Evolutionary conservation across 2,113 vertebrate species (phyloP), one percentile per base, ranked within the genome.

Genomic region (Ochotona curzoniae): DNA sequence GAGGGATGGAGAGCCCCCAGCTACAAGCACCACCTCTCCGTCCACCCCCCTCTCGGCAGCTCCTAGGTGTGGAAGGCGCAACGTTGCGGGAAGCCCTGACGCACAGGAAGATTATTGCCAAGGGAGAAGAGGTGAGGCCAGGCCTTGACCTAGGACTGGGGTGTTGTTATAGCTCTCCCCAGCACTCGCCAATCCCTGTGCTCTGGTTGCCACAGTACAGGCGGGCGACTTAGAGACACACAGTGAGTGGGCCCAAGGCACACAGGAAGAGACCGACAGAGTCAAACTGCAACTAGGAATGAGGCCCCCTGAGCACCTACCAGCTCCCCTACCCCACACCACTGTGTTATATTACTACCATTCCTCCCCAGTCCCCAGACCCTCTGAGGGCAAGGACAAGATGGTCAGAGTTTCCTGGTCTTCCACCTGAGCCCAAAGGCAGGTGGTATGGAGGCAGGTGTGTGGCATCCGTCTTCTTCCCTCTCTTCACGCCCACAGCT

Each of bases 21-120:
- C 54, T 13, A 57, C 54, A 57, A 5, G 32, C 10, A 7, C 70
- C 71, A 79, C 95, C 28, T 79, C 63, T 21, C 2, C 9, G 8
- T 17, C 76, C 25, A 8, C 1, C 20, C 23, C 26, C 13, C 35
- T 44, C n/a, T 71, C 38, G 97, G 83, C 98, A 99, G 99, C 98
- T 99, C 93, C 98, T 99, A 44, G 98, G 98, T 3, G 99, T 99
- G 75, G 99, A 99, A 25, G 98, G 98, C 28, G 25, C 97, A 0
- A 98, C 98, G 20, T 97, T 99, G 84, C 99, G 98, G 82, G 99
- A 99, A 95, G 98, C 99, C 0, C 95, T 99, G 96, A 99, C 97
- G 38, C 99, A 99, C 98, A 99, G 99, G 98, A 99, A 99, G 98
- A 99, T 99, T 96, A 99, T 98, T 61, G 99, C 99, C 89, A 99